A percentile compares a stretch with the other conserved stretches of the same genome.
These are phyloP conservation scores for Siniperca undulata DNA, from an alignment of 2,797 vertebrate genomes.

Conservation along the genomic window DNA sequence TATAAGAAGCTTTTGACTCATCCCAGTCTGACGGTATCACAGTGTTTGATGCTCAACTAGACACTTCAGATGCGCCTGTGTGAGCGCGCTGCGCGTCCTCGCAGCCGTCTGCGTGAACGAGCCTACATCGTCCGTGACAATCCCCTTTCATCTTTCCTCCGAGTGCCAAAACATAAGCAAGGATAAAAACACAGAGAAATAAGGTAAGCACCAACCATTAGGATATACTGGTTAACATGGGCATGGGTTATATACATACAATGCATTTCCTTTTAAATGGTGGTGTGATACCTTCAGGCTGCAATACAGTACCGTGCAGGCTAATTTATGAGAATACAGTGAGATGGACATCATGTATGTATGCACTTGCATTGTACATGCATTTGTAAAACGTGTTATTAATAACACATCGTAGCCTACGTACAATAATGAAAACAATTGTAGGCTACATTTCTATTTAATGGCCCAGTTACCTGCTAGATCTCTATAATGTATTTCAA, in stretches of 20 bases:
- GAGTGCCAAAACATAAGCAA: conserved; percentile 18
- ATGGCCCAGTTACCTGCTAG: neutral
- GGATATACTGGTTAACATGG: neutral
- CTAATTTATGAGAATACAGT: conserved; percentile 46
- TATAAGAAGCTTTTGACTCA: neutral
- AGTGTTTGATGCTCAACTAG: neutral
- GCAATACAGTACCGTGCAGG: neutral
- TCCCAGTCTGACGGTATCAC: neutral
- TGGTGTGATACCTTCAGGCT: conserved; percentile 8
- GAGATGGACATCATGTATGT: conserved; percentile 17
- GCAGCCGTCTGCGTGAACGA: conserved; percentile 46
- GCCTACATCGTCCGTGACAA: conserved; percentile 56
- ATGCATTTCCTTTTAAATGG: neutral
- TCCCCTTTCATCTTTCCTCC: conserved; percentile 23
- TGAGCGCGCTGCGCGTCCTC: conserved; percentile 71
- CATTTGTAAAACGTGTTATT: neutral
- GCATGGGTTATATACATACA: rapidly evolving
- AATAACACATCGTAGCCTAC: neutral
- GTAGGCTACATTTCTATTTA: neutral
- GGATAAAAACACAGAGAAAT: conserved; percentile 22
- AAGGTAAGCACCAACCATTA: conserved; percentile 53
- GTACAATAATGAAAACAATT: neutral
- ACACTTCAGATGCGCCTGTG: neutral
- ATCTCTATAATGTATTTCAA: neutral
- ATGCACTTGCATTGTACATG: conserved; percentile 10